Percentiles rank a stretch among this genome's conserved stretches.
phyloP scores from a whole-genome alignment of 2,797 vertebrate genomes.

The Cuculus canorus region DNA sequence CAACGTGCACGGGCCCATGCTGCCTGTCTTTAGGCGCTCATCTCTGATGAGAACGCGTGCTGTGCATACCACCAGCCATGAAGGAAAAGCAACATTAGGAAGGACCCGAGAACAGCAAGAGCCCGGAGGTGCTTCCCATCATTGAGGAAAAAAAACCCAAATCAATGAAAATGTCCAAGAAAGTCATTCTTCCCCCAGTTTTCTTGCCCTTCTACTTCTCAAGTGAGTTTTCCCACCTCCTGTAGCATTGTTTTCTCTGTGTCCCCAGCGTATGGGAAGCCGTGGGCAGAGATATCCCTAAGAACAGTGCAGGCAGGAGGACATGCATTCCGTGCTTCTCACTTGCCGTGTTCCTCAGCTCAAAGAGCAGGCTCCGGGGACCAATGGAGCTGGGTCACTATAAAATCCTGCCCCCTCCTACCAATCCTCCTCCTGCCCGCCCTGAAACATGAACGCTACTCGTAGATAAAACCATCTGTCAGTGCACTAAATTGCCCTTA shows the following conservation, averaged over 20 bases:
- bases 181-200: neutral
- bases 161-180: neutral
- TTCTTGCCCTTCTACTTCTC: neutral
- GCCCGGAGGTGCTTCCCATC: accelerated
- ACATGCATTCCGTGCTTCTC: neutral
- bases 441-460: too few species aligned
- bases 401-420: too few species aligned
- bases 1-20: too few species aligned
- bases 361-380: too few species aligned
- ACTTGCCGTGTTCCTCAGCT: neutral
- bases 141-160: accelerated
- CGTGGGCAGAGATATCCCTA: accelerated
- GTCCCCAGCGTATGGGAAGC: accelerated
- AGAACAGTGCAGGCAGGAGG: neutral
- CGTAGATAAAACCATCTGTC: neutral
- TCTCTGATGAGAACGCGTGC: accelerated
- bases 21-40: accelerated
- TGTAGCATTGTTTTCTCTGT: accelerated
- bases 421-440: neutral
- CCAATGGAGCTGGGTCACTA: neutral
- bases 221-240: neutral
- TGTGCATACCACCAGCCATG: accelerated
- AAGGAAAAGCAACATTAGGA: accelerated
- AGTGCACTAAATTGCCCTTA: neutral
- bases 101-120: accelerated